Percentiles rank a stretch among this genome's conserved stretches.
Evolutionary conservation across 1,140 invertebrate species (phyloP).

Genomic region (Chrysopa pallens): DNA sequence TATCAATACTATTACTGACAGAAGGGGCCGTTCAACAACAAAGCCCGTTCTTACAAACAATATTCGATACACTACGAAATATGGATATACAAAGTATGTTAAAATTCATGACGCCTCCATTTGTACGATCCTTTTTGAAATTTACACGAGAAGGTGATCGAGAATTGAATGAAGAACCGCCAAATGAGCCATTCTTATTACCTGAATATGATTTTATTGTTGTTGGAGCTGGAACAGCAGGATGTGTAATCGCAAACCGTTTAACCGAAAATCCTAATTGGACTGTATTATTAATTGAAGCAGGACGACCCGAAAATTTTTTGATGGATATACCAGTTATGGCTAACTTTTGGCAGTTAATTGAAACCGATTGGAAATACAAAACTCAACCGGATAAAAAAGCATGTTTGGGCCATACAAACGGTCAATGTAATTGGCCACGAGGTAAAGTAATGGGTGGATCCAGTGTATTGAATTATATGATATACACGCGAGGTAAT

Average conservation of each 20-base stretch:
- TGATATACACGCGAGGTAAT: conserved; percentile 49
- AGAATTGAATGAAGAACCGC: neutral
- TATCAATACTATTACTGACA: too few relatives aligned
- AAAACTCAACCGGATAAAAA: conserved; percentile 33
- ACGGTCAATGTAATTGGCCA: conserved; percentile 43
- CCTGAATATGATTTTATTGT: conserved; percentile 36
- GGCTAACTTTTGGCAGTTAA: conserved; percentile 41
- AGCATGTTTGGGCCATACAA: conserved; percentile 27
- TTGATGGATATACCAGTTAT: conserved; percentile 49
- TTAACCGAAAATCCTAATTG: conserved; percentile 28
- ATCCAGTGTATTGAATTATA: conserved; percentile 84
- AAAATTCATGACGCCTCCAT: too few relatives aligned
- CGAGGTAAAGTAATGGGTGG: conserved; percentile 78
- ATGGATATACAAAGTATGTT: too few relatives aligned
- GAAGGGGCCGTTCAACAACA: too few relatives aligned
- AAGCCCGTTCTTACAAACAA: too few relatives aligned
- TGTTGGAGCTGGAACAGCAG: conserved; percentile 41
- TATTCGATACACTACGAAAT: too few relatives aligned
- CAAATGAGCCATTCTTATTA: neutral
- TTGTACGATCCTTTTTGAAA: too few relatives aligned
- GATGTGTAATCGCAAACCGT: conserved; percentile 41
- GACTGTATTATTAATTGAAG: conserved; percentile 37
- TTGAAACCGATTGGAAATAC: conserved; percentile 34
- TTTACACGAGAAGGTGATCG: too few relatives aligned
- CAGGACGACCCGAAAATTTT: conserved; percentile 26